Evolutionary conservation across 2,797 vertebrate genomes (phyloP), one percentile per base, ranked within the genome.

Genomic region (Malurus leucopterus): DNA sequence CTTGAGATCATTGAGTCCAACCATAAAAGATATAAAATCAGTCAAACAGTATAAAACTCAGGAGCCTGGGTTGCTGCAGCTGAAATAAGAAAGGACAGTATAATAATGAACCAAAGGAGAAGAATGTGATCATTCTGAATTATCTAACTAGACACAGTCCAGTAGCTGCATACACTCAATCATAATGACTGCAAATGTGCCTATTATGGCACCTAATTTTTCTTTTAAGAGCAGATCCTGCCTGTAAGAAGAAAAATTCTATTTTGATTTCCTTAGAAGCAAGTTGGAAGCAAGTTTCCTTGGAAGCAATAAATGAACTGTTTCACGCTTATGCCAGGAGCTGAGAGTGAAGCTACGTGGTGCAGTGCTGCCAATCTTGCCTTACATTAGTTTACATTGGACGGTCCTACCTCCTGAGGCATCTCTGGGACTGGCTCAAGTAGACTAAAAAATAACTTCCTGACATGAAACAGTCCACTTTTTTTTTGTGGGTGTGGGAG

Each of bases 1-100:
- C 5, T 44, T 50, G 49, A 58, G 30, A 40, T 26, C 24, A 59
- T 15, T 0, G 0, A 63, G 8, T 40, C 27, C 3, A 53, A 50
- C 4, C 1, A 1, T 57, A 65, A 79, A 75, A 20, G 3, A 30
- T 22, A 14, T 21, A 57, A 78, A 90, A 19, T 58, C 11, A 17
- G 32, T 61, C 26, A 62, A 75, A 77, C 6, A 13, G 15, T 8
- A 15, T 30, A 68, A 64, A 79, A 82, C 5, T 89, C 51, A 50
- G n/a, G 46, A 61, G 22, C 6, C 6, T 8, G 27, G 26, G 6
- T 4, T 90, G 11, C 32, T 83, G 18, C 24, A 93, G 15, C 22
- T 47, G 27, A 67, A 73, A 73, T 23, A 23, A 69, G 8, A 75
- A 26, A 86, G 15, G 6, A 38, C 17, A 54, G 21, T 13, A 24